phyloP scores from a whole-genome alignment of 2,888 invertebrate species.

The Coleophora deauratella region DNA sequence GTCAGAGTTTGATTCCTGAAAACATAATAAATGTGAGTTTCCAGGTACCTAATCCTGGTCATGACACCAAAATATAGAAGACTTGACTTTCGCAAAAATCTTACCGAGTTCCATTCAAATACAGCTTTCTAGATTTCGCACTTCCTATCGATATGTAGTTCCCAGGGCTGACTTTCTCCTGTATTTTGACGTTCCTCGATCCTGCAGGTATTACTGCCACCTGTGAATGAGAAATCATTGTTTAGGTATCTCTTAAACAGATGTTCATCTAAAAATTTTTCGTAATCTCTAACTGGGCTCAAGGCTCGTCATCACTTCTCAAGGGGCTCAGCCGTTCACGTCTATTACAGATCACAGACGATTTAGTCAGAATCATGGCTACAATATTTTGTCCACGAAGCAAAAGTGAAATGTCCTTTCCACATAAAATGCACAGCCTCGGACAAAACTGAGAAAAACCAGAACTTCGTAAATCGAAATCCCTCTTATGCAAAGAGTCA shows the following conservation, averaged over 20 bases:
- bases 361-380: too few relatives aligned
- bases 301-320: too few relatives aligned
- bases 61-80: not conserved
- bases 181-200: constrained; percentile 84
- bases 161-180: constrained; percentile 83
- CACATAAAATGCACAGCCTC: too few relatives aligned
- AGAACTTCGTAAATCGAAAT: too few relatives aligned
- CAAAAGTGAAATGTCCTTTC: too few relatives aligned
- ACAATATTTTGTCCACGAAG: too few relatives aligned
- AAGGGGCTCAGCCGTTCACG: too few relatives aligned
- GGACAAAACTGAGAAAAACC: too few relatives aligned
- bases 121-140: constrained; percentile 79
- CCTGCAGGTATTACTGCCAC: constrained; percentile 84
- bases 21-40: constrained; percentile 13
- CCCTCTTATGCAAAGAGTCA: too few relatives aligned
- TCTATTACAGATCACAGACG: too few relatives aligned
- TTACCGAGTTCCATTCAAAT: constrained; percentile 85
- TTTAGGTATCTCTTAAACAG: not conserved
- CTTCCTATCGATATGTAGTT: constrained; percentile 87
- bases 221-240: constrained; percentile 36
- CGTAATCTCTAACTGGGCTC: too few relatives aligned
- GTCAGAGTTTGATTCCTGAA: constrained; percentile 79
- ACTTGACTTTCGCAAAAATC: constrained; percentile 10
- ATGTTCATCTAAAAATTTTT: not conserved
- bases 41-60: not conserved